These are phyloP conservation scores for Nyctibius grandis DNA, from an alignment of 2,797 vertebrate species.

Conservation along the genomic window DNA sequence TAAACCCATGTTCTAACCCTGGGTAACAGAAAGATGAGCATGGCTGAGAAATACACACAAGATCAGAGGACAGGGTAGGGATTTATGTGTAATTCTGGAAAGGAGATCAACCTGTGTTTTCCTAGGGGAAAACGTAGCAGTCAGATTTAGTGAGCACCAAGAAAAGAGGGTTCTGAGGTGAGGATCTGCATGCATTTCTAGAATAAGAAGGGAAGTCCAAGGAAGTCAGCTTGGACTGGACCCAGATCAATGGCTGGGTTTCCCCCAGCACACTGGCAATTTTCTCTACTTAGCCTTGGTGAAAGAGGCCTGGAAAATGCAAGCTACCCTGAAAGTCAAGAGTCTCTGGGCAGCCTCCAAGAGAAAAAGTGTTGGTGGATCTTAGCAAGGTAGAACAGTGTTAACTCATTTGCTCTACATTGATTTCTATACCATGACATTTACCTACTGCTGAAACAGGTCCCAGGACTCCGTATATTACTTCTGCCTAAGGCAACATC, in stretches of 20 bases:
- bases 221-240: neutral
- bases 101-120: neutral
- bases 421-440: neutral
- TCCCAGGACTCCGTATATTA: neutral
- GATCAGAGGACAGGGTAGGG: neutral
- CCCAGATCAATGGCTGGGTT: neutral
- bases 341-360: neutral
- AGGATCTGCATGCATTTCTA: neutral
- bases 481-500: neutral
- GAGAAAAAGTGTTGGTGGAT: neutral
- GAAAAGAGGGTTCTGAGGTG: neutral
- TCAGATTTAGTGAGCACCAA: too few relatives aligned
- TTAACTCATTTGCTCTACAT: neutral
- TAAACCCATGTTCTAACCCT: neutral
- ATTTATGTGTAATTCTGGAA: neutral
- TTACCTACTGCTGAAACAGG: neutral
- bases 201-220: neutral
- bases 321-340: neutral
- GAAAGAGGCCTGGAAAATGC: neutral
- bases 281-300: neutral
- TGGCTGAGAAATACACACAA: neutral
- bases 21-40: rapidly evolving
- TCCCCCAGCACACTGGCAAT: neutral
- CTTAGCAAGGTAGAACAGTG: neutral
- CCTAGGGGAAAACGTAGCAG: neutral